Percentiles rank a stretch among this genome's conserved stretches.
These are phyloP conservation scores for Gymnobelideus leadbeateri DNA, from an alignment of 2,113 vertebrate genomes.

Conservation along the genomic window DNA sequence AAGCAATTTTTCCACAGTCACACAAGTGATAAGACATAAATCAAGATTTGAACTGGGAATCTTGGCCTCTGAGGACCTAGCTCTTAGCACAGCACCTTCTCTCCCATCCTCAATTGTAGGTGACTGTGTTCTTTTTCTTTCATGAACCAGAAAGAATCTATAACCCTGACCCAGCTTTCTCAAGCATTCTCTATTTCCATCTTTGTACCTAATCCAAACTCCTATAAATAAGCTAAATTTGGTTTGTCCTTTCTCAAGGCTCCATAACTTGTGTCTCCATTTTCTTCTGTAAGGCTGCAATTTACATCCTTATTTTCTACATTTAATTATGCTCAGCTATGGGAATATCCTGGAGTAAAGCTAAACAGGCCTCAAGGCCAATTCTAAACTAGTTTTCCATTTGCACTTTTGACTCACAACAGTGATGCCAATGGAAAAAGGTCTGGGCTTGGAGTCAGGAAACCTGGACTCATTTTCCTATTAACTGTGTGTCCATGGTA, in stretches of 20 bases:
- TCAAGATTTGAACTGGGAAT: neutral
- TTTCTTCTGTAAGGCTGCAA: neutral
- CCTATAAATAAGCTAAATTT: conserved; percentile 44
- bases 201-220: conserved; percentile 9
- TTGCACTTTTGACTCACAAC: neutral
- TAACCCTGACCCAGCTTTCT: neutral
- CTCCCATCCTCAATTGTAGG: neutral
- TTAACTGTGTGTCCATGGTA: neutral
- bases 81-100: neutral
- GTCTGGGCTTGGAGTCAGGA: neutral
- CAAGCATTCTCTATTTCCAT: conserved; percentile 21
- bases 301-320: conserved; percentile 7
- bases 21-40: neutral
- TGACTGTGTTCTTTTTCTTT: neutral
- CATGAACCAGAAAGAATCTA: conserved; percentile 44
- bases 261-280: neutral
- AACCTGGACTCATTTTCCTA: neutral
- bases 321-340: conserved; percentile 16
- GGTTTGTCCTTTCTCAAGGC: neutral
- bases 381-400: conserved; percentile 2
- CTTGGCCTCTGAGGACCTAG: neutral
- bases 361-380: neutral
- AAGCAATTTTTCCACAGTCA: neutral
- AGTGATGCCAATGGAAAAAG: neutral
- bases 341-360: neutral